These are phyloP conservation scores for Gymnodraco acuticeps DNA, from an alignment of 2,797 vertebrate genomes.

Conservation along the genomic window DNA sequence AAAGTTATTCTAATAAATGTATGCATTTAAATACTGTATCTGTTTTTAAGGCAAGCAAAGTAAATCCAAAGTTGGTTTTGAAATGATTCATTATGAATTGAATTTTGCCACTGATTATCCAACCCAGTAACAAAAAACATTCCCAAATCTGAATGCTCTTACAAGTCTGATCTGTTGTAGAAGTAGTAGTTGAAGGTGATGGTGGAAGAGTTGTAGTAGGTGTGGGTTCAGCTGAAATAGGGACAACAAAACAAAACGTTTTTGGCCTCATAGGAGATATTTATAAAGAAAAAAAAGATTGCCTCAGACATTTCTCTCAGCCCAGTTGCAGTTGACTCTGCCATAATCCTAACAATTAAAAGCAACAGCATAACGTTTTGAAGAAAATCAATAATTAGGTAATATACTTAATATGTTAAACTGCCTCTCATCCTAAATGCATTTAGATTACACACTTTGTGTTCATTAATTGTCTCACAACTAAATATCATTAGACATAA, in stretches of 20 bases:
- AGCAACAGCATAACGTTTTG: not conserved
- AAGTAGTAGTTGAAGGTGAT: conserved; percentile 35
- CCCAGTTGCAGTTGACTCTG: not conserved
- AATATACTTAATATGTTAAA: not conserved
- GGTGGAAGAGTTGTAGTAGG: conserved; percentile 49
- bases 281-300: not conserved
- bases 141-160: conserved; percentile 54
- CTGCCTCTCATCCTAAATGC: not conserved
- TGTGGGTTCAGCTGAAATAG: conserved; percentile 57
- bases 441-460: not conserved
- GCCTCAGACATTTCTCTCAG: not conserved
- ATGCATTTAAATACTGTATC: not conserved
- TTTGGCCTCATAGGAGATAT: not conserved
- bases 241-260: conserved; percentile 33
- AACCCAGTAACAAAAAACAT: conserved; percentile 3
- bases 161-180: conserved; percentile 70
- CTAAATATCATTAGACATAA: not conserved
- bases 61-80: not conserved
- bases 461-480: not conserved
- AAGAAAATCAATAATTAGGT: not conserved
- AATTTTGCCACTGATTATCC: conserved; percentile 3
- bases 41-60: not conserved
- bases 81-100: not conserved
- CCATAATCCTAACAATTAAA: not conserved
- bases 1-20: not conserved